phyloP scores from a whole-genome alignment of 2,888 invertebrate genomes.

The Zeuzera pyrina region DNA sequence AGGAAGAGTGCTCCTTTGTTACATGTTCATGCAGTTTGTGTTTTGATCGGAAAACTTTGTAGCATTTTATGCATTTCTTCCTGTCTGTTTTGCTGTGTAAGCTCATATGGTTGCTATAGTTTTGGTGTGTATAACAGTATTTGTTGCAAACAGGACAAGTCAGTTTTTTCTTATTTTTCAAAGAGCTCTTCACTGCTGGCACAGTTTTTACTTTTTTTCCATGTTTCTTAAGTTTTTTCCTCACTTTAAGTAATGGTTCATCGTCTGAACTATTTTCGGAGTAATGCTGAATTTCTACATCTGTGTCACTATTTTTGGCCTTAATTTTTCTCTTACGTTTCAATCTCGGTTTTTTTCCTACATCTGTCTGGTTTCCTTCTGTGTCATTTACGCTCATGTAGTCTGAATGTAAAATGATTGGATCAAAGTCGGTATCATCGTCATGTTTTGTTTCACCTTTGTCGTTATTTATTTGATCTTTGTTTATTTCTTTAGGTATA shows the following conservation, averaged over 20 bases:
- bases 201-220: conserved; percentile 4
- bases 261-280: conserved; percentile 36
- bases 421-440: too few species aligned
- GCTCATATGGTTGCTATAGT: conserved; percentile 49
- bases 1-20: conserved; percentile 31
- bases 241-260: conserved; percentile 26
- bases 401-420: conserved; percentile 15
- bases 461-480: too few species aligned
- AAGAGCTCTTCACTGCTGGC: conserved; percentile 6
- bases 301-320: conserved; percentile 1
- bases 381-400: conserved; percentile 20
- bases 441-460: too few species aligned
- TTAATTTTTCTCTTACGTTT: conserved; percentile 18
- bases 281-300: conserved; percentile 1
- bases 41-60: conserved; percentile 29
- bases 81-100: conserved; percentile 32
- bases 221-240: conserved; percentile 18
- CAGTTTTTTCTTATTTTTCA: conserved; percentile 23
- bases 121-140: conserved; percentile 54
- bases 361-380: conserved; percentile 17
- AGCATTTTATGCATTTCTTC: conserved; percentile 49
- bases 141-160: conserved; percentile 43
- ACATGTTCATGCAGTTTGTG: conserved; percentile 34
- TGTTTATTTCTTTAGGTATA: too few species aligned
- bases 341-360: conserved; percentile 5